A percentile compares a stretch with the other conserved stretches of the same genome.
Conservation (phyloP, 1,140 invertebrate genomes). For the Pseudomyrmex dendroicus region DNA sequence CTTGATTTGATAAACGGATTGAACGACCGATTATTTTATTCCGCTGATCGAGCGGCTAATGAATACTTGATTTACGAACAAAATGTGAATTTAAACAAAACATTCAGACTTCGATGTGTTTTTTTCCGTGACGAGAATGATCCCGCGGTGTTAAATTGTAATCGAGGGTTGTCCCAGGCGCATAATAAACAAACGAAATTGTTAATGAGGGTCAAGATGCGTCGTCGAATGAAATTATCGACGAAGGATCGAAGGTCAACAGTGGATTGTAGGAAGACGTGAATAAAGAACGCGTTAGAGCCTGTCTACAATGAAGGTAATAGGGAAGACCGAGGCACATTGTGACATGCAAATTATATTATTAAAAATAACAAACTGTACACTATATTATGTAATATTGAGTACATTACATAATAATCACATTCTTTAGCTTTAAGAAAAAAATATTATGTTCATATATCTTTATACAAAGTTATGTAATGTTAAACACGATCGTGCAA, state of each 20-base stretch:
- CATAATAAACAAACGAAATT: slow-evolving; percentile 7
- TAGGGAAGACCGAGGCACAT: too few species aligned
- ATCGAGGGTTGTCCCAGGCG: slow-evolving; percentile 17
- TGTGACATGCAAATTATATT: too few species aligned
- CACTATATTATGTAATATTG: too few species aligned
- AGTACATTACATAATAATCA: too few species aligned
- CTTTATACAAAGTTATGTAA: too few species aligned
- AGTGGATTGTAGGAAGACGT: not conserved
- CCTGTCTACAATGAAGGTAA: too few species aligned
- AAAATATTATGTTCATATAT: too few species aligned
- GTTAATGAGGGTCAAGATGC: slow-evolving; percentile 17
- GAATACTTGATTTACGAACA: not conserved
- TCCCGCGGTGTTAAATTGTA: not conserved
- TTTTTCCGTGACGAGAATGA: not conserved
- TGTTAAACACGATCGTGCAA: too few species aligned
- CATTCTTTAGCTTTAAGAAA: too few species aligned
- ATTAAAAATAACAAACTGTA: too few species aligned
- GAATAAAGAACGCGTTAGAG: slow-evolving; percentile 26
- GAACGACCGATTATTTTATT: not conserved
- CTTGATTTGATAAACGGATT: not conserved
- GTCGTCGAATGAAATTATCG: slow-evolving; percentile 39
- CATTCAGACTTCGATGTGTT: not conserved
- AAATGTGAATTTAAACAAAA: not conserved
- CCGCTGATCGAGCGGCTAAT: not conserved
- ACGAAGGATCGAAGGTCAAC: not conserved